Conservation (phyloP, 2,113 vertebrate genomes). For the Acanthisitta chloris region DNA sequence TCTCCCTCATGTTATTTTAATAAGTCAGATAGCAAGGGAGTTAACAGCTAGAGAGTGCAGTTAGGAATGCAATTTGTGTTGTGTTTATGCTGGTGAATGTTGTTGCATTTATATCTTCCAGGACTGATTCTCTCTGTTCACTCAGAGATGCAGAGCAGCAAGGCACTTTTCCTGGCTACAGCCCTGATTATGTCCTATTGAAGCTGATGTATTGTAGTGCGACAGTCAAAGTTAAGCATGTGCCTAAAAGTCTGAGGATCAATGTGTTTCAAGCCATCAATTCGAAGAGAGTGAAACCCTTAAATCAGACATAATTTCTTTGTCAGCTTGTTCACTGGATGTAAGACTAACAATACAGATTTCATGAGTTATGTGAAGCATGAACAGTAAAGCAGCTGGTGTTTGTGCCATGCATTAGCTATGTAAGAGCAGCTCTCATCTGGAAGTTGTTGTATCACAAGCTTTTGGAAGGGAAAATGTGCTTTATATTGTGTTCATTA, state of each 20-base stretch:
- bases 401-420: not conserved
- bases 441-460: not conserved
- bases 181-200: not conserved
- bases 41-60: not conserved
- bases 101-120: not conserved
- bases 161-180: not conserved
- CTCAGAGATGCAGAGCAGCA: not conserved
- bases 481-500: not conserved
- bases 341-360: not conserved
- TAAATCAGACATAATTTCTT: not conserved
- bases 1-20: not conserved
- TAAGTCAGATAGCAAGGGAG: not conserved
- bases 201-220: not conserved
- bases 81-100: rapidly evolving
- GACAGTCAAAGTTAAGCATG: not conserved
- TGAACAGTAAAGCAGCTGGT: not conserved
- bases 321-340: not conserved
- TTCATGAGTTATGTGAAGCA: not conserved
- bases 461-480: not conserved
- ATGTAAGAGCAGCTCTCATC: not conserved
- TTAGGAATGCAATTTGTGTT: not conserved
- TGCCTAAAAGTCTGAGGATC: not conserved
- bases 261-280: not conserved
- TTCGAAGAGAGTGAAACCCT: not conserved
- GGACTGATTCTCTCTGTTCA: not conserved